Evolutionary conservation across 2,888 invertebrate genomes (phyloP).

Genomic region (Kuschelorhynchus macadamiae): DNA sequence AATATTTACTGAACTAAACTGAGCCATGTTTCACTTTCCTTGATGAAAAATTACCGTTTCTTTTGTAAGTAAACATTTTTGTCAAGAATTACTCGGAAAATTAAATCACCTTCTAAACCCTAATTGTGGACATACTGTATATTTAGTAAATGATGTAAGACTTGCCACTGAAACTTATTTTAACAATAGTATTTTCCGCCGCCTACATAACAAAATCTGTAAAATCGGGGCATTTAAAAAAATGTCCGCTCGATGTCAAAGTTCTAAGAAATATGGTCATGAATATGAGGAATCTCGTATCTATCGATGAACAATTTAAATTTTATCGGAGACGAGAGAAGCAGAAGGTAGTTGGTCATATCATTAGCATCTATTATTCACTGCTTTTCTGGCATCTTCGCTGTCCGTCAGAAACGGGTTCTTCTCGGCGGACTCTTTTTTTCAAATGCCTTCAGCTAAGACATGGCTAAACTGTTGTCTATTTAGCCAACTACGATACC

Average conservation of each 20-base stretch:
- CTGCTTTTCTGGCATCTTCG: slow-evolving; percentile 41
- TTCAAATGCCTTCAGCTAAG: slow-evolving; percentile 24
- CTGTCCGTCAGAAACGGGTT: slow-evolving; percentile 44
- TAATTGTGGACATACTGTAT: too few relatives aligned
- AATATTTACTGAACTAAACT: too few relatives aligned
- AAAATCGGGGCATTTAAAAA: slow-evolving; percentile 10
- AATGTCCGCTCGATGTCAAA: slow-evolving; percentile 13
- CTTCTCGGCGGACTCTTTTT: slow-evolving; percentile 26
- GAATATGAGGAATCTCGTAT: slow-evolving; percentile 43
- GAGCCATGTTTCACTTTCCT: too few relatives aligned
- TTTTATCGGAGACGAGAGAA: slow-evolving; percentile 36
- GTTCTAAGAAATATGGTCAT: slow-evolving; percentile 35
- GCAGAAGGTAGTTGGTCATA: slow-evolving; percentile 38
- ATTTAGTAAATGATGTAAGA: too few relatives aligned
- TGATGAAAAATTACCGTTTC: too few relatives aligned
- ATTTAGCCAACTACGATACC: too few relatives aligned
- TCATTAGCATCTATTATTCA: slow-evolving; percentile 48
- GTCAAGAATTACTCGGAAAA: too few relatives aligned
- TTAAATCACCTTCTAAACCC: too few relatives aligned
- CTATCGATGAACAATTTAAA: slow-evolving; percentile 43
- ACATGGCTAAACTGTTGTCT: slow-evolving; percentile 17
- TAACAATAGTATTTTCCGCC: too few relatives aligned
- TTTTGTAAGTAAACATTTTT: too few relatives aligned
- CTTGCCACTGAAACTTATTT: too few relatives aligned
- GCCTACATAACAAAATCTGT: too few relatives aligned